These are phyloP conservation scores for Gymnosoma rotundatum DNA, from an alignment of 2,888 invertebrate species.

Conservation along the genomic window DNA sequence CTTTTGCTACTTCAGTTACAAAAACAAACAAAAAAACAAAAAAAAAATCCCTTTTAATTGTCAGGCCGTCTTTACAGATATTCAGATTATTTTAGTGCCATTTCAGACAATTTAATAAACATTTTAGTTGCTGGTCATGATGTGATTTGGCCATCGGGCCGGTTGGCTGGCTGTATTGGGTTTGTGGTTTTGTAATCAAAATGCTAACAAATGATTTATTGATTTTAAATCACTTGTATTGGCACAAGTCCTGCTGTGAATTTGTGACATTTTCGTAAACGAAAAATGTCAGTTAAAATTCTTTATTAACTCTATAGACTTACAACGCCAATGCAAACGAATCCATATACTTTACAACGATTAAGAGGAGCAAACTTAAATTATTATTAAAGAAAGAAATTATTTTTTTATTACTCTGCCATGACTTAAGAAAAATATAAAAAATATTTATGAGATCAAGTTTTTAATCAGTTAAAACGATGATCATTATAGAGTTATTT, in stretches of 20 bases:
- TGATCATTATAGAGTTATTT: conserved; percentile 48
- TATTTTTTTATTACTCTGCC: conserved; percentile 49
- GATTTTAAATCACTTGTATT: conserved; percentile 82
- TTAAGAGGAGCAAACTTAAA: conserved; percentile 26
- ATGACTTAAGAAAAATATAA: conserved; percentile 31
- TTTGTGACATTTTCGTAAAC: conserved; percentile 82
- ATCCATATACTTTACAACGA: conserved; percentile 12
- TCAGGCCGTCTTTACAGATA: neutral
- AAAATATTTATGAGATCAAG: conserved; percentile 65
- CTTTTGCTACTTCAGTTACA: neutral
- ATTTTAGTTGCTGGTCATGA: conserved; percentile 11
- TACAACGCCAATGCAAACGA: conserved; percentile 2
- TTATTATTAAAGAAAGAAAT: conserved; percentile 54
- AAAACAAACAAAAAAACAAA: conserved; percentile 10
- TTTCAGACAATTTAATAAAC: conserved; percentile 19
- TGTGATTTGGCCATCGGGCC: conserved; percentile 28
- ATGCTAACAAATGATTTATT: conserved; percentile 79
- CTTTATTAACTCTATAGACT: conserved; percentile 76
- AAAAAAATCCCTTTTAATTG: conserved; percentile 40
- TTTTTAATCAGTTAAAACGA: conserved; percentile 64
- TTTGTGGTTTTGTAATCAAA: conserved; percentile 74
- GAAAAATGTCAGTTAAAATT: conserved; percentile 81
- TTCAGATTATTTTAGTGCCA: conserved; percentile 20
- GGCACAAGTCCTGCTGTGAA: conserved; percentile 81
- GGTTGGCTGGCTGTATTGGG: neutral